Conservation (phyloP, 1,140 invertebrate species). For the Drosophila lini region DNA sequence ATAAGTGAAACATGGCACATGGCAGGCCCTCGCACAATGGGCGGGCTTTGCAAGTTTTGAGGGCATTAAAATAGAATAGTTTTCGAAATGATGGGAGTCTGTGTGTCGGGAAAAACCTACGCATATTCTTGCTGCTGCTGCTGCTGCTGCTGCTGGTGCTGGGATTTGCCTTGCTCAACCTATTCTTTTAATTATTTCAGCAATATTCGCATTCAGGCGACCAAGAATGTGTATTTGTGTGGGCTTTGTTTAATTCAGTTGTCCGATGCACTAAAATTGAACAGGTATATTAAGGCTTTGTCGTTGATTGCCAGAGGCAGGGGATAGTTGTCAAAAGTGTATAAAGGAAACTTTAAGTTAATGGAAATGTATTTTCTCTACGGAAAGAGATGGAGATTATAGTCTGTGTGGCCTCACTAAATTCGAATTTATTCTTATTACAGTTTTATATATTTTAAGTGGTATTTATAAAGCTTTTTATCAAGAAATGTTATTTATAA, state of each 20-base stretch:
- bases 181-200: conserved; percentile 35
- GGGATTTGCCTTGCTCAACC: background rate
- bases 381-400: background rate
- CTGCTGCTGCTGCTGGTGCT: background rate
- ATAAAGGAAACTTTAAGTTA: background rate
- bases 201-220: background rate
- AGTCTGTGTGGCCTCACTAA: background rate
- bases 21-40: conserved; percentile 27
- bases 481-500: background rate
- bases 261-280: conserved; percentile 5
- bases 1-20: conserved; percentile 40
- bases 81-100: conserved; percentile 3
- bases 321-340: background rate
- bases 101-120: background rate
- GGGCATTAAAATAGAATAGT: conserved; percentile 25
- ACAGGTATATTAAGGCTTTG: background rate
- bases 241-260: conserved; percentile 2
- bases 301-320: background rate
- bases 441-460: background rate
- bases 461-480: background rate
- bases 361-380: background rate
- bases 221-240: background rate
- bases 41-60: conserved; percentile 22
- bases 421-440: background rate
- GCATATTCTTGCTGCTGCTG: background rate